Conservation (phyloP, 1,140 invertebrate genomes). For the Propsilocerus akamusi region DNA sequence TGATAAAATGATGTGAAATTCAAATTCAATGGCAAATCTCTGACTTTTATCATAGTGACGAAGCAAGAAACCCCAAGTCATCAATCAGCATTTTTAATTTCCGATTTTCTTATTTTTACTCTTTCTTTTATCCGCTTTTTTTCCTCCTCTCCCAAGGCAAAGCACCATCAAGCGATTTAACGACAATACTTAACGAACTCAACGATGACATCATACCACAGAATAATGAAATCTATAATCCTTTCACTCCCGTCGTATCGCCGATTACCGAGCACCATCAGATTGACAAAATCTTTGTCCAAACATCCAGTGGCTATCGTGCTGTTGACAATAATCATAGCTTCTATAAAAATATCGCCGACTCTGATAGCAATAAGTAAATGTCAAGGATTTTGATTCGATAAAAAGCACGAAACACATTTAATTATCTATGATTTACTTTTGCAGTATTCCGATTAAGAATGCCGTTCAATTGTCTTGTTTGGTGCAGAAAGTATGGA, state of each 20-base stretch:
- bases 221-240: slow-evolving; percentile 24
- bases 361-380: slow-evolving; percentile 17
- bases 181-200: slow-evolving; percentile 22
- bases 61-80: too few species aligned
- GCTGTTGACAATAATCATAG: slow-evolving; percentile 16
- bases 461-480: slow-evolving; percentile 21
- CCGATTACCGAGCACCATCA: slow-evolving; percentile 23
- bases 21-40: too few species aligned
- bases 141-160: background rate
- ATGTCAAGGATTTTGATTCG: slow-evolving; percentile 6
- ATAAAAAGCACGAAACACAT: background rate
- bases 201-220: slow-evolving; percentile 22
- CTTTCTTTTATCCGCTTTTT: slow-evolving; percentile 5
- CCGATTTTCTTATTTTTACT: background rate
- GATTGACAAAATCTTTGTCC: slow-evolving; percentile 25
- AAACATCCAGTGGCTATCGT: slow-evolving; percentile 25
- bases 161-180: slow-evolving; percentile 8
- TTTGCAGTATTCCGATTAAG: slow-evolving; percentile 8
- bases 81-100: too few species aligned
- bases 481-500: slow-evolving; percentile 23
- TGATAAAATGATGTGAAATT: too few species aligned
- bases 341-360: background rate
- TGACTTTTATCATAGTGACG: too few species aligned
- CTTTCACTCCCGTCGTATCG: slow-evolving; percentile 24
- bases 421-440: background rate